These are phyloP conservation scores for Marisa cornuarietis DNA, from an alignment of 1,140 invertebrate genomes.

Conservation along the genomic window DNA sequence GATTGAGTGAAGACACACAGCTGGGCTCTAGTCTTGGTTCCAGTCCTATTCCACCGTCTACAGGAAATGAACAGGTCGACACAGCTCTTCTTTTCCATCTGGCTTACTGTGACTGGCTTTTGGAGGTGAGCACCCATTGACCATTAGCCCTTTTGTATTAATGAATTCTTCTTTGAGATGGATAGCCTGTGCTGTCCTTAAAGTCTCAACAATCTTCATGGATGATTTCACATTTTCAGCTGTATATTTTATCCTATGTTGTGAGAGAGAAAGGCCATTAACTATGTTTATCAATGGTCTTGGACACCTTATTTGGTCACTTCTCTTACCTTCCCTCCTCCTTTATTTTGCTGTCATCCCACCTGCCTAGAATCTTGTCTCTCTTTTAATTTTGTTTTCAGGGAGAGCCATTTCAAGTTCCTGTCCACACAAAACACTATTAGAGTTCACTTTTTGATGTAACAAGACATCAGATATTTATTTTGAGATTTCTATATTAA, in stretches of 20 bases:
- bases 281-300: too few species aligned
- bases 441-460: neutral
- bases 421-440: too few species aligned
- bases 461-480: neutral
- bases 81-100: conserved; percentile 66
- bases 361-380: too few species aligned
- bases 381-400: too few species aligned
- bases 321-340: too few species aligned
- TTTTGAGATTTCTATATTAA: neutral
- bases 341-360: too few species aligned
- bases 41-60: conserved; percentile 59
- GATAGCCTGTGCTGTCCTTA: neutral
- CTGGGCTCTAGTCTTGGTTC: conserved; percentile 57
- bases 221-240: too few species aligned
- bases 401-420: too few species aligned
- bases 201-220: too few species aligned
- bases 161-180: neutral
- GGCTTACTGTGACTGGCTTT: conserved; percentile 65
- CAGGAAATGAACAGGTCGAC: conserved; percentile 67
- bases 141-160: neutral
- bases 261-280: too few species aligned
- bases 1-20: conserved; percentile 54
- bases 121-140: conserved; percentile 60
- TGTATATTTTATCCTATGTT: too few species aligned
- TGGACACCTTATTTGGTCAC: too few species aligned